These are phyloP conservation scores for Elysia crispata DNA, from an alignment of 2,888 invertebrate genomes.

Conservation along the genomic window DNA sequence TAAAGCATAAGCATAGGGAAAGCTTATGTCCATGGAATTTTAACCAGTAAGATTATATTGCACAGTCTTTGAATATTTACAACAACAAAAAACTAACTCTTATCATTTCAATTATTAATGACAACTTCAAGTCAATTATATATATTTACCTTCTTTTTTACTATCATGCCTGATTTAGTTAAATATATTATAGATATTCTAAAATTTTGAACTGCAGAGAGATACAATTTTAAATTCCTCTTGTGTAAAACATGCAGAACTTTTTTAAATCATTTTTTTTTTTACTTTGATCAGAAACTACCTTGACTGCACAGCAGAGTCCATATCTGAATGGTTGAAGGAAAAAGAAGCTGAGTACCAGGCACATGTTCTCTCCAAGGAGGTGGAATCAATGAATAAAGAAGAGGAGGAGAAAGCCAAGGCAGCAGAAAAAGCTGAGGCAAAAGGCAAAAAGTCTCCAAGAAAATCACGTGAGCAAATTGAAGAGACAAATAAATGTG, in stretches of 20 bases:
- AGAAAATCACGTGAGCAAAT: conserved; percentile 56
- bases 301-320: conserved; percentile 74
- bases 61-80: too few species aligned
- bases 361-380: conserved; percentile 69
- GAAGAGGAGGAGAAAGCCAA: conserved; percentile 69
- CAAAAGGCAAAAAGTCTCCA: conserved; percentile 65
- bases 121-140: too few species aligned
- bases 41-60: too few species aligned
- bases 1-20: too few species aligned
- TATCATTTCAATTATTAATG: too few species aligned
- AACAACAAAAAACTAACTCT: too few species aligned
- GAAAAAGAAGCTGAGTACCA: conserved; percentile 76
- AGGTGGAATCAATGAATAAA: conserved; percentile 70
- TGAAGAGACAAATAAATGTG: background rate
- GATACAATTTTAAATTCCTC: background rate
- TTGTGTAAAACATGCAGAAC: too few species aligned
- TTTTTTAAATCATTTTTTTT: background rate
- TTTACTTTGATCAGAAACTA: conserved; percentile 69
- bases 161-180: background rate
- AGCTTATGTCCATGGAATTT: too few species aligned
- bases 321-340: conserved; percentile 73
- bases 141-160: background rate
- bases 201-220: background rate
- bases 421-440: conserved; percentile 57
- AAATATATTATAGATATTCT: background rate